Base-by-base conservation (phyloP, 2,113 vertebrate species). In the Cathartes aura region DNA sequence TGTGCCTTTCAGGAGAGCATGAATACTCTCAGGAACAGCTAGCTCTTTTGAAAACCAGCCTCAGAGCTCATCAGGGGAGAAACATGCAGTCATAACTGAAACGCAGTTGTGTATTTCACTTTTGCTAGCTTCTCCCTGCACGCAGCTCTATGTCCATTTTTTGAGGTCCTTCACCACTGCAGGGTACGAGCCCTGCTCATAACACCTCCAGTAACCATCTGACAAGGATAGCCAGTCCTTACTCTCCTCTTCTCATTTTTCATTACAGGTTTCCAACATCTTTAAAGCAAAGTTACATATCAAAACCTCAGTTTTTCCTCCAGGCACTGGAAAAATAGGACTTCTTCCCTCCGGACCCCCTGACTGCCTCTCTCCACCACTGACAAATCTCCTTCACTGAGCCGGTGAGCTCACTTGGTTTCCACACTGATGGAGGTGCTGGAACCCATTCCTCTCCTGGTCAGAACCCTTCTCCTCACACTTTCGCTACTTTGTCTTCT, bases 181-280 rank as follows among this genome's bases (percentile, higher is more conserved):
- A 29, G 29, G 9, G 11, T 56, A 47, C 43, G 24, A 79, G 19
- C 24, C 42, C 7, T 48, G 40, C 27, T 74, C 5, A 4, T 13
- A 36, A 24, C 9, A 70, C 5, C 34, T 53, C 17, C 55, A 66
- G 9, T 32, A 84, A n/a, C 8, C 6, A 36, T 50, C 21, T 67
- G 18, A 55, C 8, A 87, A 27, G 12, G 30, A 40, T 9, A 58
- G 4, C 3, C n/a, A 43, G 6, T 42, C 8, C 29, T 63, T 59
- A 50, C 1, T 1, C 5, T 63, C 19, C n/a, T 67, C 64, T 48
- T 47, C 38, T 56, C 13, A 42, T 53, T 82, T 82, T 67, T 55
- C 2, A 0, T 16, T 40, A 26, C 2, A 30, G 2, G 6, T 87
- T 90, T 70, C 40, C 43, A 70, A 3, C 11, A 62, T 5, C 17